phyloP scores from a whole-genome alignment of 2,888 invertebrate genomes.

The Erebia palarica region DNA sequence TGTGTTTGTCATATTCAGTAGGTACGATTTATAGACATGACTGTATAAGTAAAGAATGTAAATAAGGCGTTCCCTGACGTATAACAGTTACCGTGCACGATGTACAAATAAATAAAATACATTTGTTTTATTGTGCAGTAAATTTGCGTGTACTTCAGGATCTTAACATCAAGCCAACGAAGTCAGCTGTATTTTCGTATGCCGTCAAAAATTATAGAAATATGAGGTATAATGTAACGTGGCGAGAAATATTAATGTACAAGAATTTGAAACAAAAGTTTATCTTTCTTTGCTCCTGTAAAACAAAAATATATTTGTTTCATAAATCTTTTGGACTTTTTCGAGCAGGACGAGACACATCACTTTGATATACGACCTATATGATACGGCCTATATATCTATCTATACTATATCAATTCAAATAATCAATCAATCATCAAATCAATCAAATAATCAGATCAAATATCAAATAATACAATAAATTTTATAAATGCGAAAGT shows the following conservation, averaged over 20 bases:
- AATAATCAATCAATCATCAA: too few relatives aligned
- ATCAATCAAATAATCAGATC: too few relatives aligned
- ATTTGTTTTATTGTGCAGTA: constrained; percentile 31
- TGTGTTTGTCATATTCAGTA: constrained; percentile 8
- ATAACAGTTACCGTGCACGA: constrained; percentile 29
- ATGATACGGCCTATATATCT: too few relatives aligned
- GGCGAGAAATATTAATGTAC: constrained; percentile 6
- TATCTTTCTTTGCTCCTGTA: not conserved
- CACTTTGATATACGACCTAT: too few relatives aligned
- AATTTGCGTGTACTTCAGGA: constrained; percentile 47
- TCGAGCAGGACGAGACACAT: not conserved
- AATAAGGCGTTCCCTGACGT: constrained; percentile 16
- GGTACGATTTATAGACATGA: not conserved
- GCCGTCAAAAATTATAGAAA: constrained; percentile 14
- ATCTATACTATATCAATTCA: too few relatives aligned
- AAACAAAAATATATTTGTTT: not conserved
- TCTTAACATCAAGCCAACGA: constrained; percentile 53
- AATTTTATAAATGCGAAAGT: too few relatives aligned
- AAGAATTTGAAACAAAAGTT: not conserved
- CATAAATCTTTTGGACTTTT: not conserved
- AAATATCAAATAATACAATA: too few relatives aligned
- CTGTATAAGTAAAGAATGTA: constrained; percentile 13
- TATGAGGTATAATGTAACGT: constrained; percentile 7
- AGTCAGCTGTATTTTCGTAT: constrained; percentile 38
- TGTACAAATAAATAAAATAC: constrained; percentile 31